Evolutionary conservation across 2,113 vertebrate genomes (phyloP).

Genomic region (Paradoxurus hermaphroditus): DNA sequence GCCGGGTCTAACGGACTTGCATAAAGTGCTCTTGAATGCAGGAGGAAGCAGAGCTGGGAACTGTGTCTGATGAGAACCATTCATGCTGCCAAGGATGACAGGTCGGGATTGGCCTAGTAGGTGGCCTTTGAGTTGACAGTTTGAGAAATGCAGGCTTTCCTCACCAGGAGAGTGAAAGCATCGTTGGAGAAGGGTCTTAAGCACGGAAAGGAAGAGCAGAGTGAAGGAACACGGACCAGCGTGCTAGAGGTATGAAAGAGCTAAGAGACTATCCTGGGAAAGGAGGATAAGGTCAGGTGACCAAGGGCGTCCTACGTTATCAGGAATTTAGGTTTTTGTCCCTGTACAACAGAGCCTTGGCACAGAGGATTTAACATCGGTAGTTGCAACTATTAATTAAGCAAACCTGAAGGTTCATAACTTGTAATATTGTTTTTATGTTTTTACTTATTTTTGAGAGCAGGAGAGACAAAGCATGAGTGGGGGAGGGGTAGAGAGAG

Average conservation of each 20-base stretch:
- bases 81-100: background rate
- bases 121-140: background rate
- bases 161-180: background rate
- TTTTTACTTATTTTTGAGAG: no score
- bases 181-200: background rate
- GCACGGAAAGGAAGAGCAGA: background rate
- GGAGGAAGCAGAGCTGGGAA: background rate
- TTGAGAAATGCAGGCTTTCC: background rate
- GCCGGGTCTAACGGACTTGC: background rate
- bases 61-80: background rate
- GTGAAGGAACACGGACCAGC: background rate
- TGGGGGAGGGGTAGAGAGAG: no score
- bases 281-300: background rate
- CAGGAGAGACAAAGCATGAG: no score
- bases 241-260: background rate
- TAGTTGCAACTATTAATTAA: background rate
- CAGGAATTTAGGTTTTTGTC: background rate
- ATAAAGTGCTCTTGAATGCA: background rate
- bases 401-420: background rate
- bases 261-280: background rate
- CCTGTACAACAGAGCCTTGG: background rate
- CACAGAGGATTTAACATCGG: background rate
- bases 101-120: background rate
- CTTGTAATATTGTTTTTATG: background rate
- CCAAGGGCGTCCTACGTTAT: background rate